Evolutionary conservation across 2,888 invertebrate genomes (phyloP), one percentile per base, ranked within the genome.

Genomic region (Drosophila parthenogenetica): DNA sequence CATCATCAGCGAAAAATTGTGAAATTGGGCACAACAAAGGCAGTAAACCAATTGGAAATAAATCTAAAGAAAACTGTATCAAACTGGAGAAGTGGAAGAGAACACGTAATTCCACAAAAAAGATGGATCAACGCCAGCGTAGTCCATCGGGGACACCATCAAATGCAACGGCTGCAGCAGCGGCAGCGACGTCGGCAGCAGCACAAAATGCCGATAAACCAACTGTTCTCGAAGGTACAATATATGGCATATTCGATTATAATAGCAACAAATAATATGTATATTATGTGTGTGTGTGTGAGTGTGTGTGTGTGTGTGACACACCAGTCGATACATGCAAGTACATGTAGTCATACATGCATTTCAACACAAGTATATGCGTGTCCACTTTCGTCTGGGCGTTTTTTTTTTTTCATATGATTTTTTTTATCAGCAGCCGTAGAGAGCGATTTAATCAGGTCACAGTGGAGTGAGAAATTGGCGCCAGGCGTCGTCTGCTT

Each of bases 31-130:
- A 22, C 7, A 37, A 49, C 14, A 14, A 39, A 11, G 3, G 13
- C 14, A 42, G 37, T 16, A 46, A 49, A 32, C 37, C 43, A 49
- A 70, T 49, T 57, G 1, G 19, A 19, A 42, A 17, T 45, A 3
- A 43, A 45, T 3, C 17, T 32, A n/a, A 14, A 16, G 2, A 7
- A 69, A 40, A 10, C 45, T 50, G 37, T 7, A 69, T 69, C 84
- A 90, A 90, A 75, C 90, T 90, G 90, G 90, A 90, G 91, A 90
- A 90, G 90, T 91, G 91, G 90, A 91, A 90, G 71, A 90, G 90
- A 91, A 90, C 90, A n/a, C 90, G 90, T n/a, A 81, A 75, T 59
- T 91, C 90, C 57, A 90, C 90, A 54, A 90, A 89, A 53, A 89
- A 87, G 78, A 90, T 90, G 90, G 90, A 90, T 73, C 81, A 72